Evolutionary conservation across 2,797 vertebrate genomes (phyloP).

Genomic region (Crocodylus rhombifer): DNA sequence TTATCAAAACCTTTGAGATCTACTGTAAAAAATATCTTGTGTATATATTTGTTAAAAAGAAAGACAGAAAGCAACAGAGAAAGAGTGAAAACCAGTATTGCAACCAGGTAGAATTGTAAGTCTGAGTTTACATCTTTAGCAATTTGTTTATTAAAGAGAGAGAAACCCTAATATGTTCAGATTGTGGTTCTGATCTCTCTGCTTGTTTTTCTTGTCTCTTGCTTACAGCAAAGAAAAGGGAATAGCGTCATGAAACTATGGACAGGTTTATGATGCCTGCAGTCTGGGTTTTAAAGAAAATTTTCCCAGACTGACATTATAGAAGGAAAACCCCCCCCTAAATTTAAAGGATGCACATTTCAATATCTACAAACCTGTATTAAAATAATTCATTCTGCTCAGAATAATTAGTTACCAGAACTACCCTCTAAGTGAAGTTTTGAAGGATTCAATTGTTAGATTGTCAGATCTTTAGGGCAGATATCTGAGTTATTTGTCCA

Average conservation of each 20-base stretch:
- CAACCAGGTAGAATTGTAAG: conserved; percentile 44
- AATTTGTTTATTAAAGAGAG: background rate
- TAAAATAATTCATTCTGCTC: too few relatives aligned
- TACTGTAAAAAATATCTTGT: conserved; percentile 61
- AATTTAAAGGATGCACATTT: too few relatives aligned
- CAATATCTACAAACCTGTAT: too few relatives aligned
- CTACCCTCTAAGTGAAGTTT: too few relatives aligned
- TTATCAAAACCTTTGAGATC: conserved; percentile 75
- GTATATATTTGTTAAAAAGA: conserved; percentile 26
- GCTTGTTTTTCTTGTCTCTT: too few relatives aligned
- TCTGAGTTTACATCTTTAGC: rapidly evolving
- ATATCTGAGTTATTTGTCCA: background rate
- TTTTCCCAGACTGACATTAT: conserved; percentile 27
- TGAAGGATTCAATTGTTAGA: too few relatives aligned
- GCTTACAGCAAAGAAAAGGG: background rate
- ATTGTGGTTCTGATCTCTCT: too few relatives aligned
- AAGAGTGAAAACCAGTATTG: background rate
- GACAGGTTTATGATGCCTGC: background rate
- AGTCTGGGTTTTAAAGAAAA: background rate
- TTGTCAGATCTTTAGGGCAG: too few relatives aligned
- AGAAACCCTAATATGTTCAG: background rate
- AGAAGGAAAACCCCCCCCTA: conserved; percentile 49
- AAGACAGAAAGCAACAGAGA: background rate
- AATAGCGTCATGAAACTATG: too few relatives aligned
- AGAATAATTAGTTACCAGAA: too few relatives aligned